Conservation (phyloP, 2,797 vertebrate genomes). For the Philypnodon macrostomus region DNA sequence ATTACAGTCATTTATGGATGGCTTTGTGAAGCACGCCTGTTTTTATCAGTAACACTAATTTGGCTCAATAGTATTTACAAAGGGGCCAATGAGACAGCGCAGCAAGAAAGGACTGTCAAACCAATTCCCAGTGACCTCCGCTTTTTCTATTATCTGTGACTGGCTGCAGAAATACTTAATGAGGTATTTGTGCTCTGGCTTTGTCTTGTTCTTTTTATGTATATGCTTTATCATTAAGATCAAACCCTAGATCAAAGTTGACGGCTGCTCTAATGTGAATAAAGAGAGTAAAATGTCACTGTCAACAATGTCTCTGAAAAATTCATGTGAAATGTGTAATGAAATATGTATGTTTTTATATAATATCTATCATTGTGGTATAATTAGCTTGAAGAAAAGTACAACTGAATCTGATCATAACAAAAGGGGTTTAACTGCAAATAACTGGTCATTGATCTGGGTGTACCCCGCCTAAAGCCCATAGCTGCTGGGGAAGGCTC, state of each 20-base stretch:
- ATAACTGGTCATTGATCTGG: too few relatives aligned
- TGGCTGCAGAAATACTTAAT: slow-evolving; percentile 67
- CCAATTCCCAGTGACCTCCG: slow-evolving; percentile 50
- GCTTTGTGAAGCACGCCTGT: slow-evolving; percentile 63
- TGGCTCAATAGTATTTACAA: slow-evolving; percentile 70
- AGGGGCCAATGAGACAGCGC: slow-evolving; percentile 36
- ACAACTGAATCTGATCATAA: slow-evolving; percentile 18
- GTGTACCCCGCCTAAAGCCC: too few relatives aligned
- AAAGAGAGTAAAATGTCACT: neutral
- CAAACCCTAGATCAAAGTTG: slow-evolving; percentile 35
- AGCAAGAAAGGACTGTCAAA: slow-evolving; percentile 56
- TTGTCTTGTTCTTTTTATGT: slow-evolving; percentile 52
- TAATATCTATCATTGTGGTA: slow-evolving; percentile 20
- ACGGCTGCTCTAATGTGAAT: slow-evolving; percentile 32
- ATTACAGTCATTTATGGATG: slow-evolving; percentile 75
- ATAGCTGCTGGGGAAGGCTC: too few relatives aligned
- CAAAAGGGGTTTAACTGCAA: slow-evolving; percentile 14
- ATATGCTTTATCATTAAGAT: slow-evolving; percentile 49
- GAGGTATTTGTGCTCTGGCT: slow-evolving; percentile 46
- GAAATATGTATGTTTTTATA: slow-evolving; percentile 28
- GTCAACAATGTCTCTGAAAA: slow-evolving; percentile 26
- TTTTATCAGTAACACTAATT: slow-evolving; percentile 72
- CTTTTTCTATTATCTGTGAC: slow-evolving; percentile 67
- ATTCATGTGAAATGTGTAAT: slow-evolving; percentile 9
- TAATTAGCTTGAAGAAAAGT: slow-evolving; percentile 7